Evolutionary conservation across 2,113 vertebrate species (phyloP), one percentile per base, ranked within the genome.

Genomic region (Suncus etruscus): DNA sequence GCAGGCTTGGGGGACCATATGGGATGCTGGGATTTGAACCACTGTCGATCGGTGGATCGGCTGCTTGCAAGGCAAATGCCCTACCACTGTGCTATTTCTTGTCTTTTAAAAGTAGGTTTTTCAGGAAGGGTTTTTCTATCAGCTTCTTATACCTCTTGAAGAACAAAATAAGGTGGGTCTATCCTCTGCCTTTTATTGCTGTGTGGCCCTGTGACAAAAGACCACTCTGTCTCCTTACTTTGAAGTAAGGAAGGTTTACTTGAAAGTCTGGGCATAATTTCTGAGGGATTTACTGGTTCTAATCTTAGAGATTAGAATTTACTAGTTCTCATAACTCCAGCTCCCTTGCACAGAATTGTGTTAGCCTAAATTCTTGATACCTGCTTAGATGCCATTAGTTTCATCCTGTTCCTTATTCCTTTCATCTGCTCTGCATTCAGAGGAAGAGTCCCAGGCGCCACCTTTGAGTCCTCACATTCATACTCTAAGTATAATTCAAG

Each of bases 101-200:
- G 66, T 61, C 54, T 78, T 72, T 92, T 83, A 61, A 92, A 79
- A 68, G 18, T n/a, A 39, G 61, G 22, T 77, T 79, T 79, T 91
- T 11, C 61, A 39, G 77, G 58, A 79, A 93, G 89, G 39, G 16
- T 39, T 39, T 39, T 81, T 83, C 77, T 82, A 18, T 81, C 69
- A 45, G 70, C 73, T 14, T 63, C 65, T 73, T 81, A 86, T 72
- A 50, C 47, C 58, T 63, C 31, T 29, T 58, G 54, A 11, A 79
- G 45, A 79, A 50, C 90, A 90, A 39, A 27, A 45, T 76, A 63
- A 82, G 39, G 25, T 63, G 6, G 14, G 14, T n/a, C 61, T 79
- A 63, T 84, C 75, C 70, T 47, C 68, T 95, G 58, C 39, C 68
- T 80, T 51, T 94, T 16, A 54, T 29, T 84, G 27, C 61, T 72